Base-by-base conservation (phyloP, 2,888 invertebrate genomes). In the Pseudococcus jackbeardsleyi region DNA sequence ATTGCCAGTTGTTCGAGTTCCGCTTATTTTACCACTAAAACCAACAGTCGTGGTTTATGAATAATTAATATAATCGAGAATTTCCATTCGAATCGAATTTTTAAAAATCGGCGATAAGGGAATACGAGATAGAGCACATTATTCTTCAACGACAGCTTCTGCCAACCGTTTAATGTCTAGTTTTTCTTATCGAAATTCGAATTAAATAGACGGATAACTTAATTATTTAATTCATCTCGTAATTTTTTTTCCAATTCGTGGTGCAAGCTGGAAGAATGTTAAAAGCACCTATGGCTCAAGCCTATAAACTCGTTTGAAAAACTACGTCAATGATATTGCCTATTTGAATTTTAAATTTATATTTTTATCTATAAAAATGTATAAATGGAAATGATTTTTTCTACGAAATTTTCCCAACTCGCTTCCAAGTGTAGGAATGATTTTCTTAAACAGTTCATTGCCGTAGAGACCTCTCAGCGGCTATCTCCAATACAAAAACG, bases 361-460 rank as follows among this genome's bases (percentile, higher is more conserved):
- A 82, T 82, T 82, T 79, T 82, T 82, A 19, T 82, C 17, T 82
- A 19, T 7, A 33, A 77, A 46, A 82, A n/a, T 11, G 46, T 82
- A 6, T 82, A 46, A 77, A 46, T 46, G 79, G 46, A 82, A 82
- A 82, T 46, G 15, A 82, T 82, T 22, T 79, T 82, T 82, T 82
- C 19, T 11, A 82, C 0, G 6, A 46, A 82, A 82, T 82, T 82
- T 46, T 22, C 79, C 19, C 46, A 0, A 9, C 19, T 82, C 46
- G 19, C 19, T 82, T 82, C 17, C 19, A 82, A 82, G 19, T 19
- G 17, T 17, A 46, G 4, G n/a, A n/a, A 82, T 19, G 46, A 6
- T 82, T 82, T 82, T 46, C 79, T 64, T 42, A 46, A 82, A 46
- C 79, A 46, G 79, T 82, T 82, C 79, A 82, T 82, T 82, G 46